These are phyloP conservation scores for Muscidifurax raptorellus DNA, from an alignment of 1,140 invertebrate genomes.

Conservation along the genomic window DNA sequence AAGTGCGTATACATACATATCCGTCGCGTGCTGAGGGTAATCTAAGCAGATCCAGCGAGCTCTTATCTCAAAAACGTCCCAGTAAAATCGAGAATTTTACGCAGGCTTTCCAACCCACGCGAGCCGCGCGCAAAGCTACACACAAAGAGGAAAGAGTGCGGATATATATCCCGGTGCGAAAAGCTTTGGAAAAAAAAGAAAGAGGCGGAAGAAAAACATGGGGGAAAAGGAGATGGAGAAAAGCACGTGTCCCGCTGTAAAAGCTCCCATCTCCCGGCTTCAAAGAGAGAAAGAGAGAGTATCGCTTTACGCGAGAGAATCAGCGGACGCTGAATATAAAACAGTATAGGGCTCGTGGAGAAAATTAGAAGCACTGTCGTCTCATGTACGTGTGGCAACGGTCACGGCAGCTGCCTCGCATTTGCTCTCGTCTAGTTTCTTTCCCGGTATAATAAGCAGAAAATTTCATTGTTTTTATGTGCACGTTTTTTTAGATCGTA, in stretches of 20 bases:
- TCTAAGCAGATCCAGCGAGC: background rate
- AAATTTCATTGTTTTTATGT: background rate
- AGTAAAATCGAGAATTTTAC: constrained; percentile 4
- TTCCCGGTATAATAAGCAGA: background rate
- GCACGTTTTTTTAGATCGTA: background rate
- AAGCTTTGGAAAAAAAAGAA: background rate
- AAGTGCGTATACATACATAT: background rate
- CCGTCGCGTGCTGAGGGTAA: too few species aligned
- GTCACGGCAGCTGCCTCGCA: background rate
- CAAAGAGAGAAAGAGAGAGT: background rate
- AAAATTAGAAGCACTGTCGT: constrained; percentile 9
- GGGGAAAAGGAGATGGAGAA: background rate
- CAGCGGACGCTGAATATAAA: constrained; percentile 8
- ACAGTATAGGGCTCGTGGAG: background rate
- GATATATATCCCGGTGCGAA: background rate
- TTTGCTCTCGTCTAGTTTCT: background rate
- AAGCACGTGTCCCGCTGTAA: background rate
- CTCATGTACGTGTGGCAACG: background rate
- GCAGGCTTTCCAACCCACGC: background rate
- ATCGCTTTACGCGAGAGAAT: background rate
- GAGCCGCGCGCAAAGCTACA: too few species aligned
- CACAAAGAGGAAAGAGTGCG: background rate
- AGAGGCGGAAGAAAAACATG: background rate
- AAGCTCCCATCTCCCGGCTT: background rate
- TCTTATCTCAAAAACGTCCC: background rate